Conservation (phyloP, 2,888 invertebrate genomes). For the Parnassius mnemosyne region DNA sequence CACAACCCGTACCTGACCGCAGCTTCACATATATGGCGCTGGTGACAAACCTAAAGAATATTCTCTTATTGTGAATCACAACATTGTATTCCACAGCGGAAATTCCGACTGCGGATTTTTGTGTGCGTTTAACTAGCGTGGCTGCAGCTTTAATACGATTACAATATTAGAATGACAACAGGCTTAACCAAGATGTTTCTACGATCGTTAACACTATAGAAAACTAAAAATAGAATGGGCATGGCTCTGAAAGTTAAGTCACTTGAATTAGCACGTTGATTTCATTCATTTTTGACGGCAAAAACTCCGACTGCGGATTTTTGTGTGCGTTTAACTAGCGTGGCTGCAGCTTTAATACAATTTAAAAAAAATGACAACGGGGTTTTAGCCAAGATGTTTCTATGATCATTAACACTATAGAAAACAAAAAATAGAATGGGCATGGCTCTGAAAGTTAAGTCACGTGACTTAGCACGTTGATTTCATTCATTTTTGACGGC, state of each 20-base stretch:
- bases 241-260: too few relatives aligned
- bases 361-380: too few relatives aligned
- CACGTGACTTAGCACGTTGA: too few relatives aligned
- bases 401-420: too few relatives aligned
- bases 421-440: too few relatives aligned
- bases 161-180: too few relatives aligned
- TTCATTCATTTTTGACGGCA: background rate
- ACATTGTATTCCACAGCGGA: constrained; percentile 18
- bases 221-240: too few relatives aligned
- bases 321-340: constrained; percentile 1
- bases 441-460: too few relatives aligned
- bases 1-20: background rate
- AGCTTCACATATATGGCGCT: constrained; percentile 5
- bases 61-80: constrained; percentile 13
- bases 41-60: constrained; percentile 16
- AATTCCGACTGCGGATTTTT: constrained; percentile 13
- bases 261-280: too few relatives aligned
- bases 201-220: too few relatives aligned
- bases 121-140: background rate
- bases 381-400: too few relatives aligned
- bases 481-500: background rate
- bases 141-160: background rate
- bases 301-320: constrained; percentile 13
- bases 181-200: too few relatives aligned
- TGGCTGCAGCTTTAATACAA: constrained; percentile 1